Percentiles rank a stretch among this genome's conserved stretches.
These are phyloP conservation scores for Chesias legatella DNA, from an alignment of 2,888 invertebrate genomes.

Conservation along the genomic window DNA sequence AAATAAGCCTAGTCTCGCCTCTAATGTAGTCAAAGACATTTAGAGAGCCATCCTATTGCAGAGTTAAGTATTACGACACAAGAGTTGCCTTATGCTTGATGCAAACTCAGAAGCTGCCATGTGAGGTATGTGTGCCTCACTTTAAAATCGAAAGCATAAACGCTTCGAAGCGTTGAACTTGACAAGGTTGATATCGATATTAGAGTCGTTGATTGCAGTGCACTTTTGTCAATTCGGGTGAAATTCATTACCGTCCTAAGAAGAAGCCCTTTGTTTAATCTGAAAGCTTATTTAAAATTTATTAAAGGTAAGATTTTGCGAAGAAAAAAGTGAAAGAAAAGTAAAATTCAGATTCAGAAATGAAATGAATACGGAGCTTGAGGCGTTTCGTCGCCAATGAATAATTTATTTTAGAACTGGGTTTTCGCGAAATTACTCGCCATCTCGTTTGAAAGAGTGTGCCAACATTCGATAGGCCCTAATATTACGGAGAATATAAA, in stretches of 20 bases:
- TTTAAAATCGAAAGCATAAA: no score
- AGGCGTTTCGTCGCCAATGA: constrained; percentile 78
- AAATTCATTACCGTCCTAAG: constrained; percentile 35
- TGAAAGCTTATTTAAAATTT: constrained; percentile 73
- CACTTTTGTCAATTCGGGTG: constrained; percentile 29
- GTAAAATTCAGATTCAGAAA: constrained; percentile 76
- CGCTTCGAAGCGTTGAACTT: no score
- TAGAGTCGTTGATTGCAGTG: constrained; percentile 10
- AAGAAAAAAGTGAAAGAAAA: constrained; percentile 63
- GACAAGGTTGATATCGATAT: no score
- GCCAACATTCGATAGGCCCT: constrained; percentile 52
- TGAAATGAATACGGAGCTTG: constrained; percentile 78
- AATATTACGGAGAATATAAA: constrained; percentile 35
- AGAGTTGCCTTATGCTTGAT: no score
- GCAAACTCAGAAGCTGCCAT: no score
- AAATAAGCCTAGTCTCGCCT: no score
- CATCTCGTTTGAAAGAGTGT: constrained; percentile 69
- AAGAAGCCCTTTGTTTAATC: constrained; percentile 58
- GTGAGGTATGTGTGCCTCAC: no score
- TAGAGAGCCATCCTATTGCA: no score
- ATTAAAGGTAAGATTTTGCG: constrained; percentile 68
- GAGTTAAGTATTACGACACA: no score
- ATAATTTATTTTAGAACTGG: constrained; percentile 78
- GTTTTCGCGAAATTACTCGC: constrained; percentile 77
- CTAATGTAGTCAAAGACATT: no score